Conservation (phyloP, 2,888 invertebrate species). For the Dynastes maya region DNA sequence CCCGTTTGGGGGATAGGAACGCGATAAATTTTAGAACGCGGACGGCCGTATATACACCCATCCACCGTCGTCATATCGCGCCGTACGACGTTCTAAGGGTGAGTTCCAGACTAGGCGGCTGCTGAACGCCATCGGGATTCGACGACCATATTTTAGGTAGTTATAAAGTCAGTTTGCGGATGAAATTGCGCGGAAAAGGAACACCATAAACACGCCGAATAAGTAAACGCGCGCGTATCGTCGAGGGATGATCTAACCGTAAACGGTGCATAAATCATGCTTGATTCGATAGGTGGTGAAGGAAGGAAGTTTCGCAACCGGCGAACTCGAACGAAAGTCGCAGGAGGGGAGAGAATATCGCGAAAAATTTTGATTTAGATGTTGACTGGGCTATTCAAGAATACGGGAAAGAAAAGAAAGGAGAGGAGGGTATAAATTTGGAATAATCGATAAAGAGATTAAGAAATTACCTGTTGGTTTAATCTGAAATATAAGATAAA, state of each 20-base stretch:
- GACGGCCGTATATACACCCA: neutral
- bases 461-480: no score
- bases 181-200: conserved; percentile 68
- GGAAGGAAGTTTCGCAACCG: conserved; percentile 8
- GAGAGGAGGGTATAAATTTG: no score
- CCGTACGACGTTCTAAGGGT: conserved; percentile 19
- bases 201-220: conserved; percentile 65
- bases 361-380: conserved; percentile 2
- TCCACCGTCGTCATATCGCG: no score
- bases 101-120: conserved; percentile 44
- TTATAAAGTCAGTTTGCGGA: conserved; percentile 63
- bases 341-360: neutral
- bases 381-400: no score
- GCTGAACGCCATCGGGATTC: conserved; percentile 35
- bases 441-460: no score
- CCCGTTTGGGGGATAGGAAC: conserved; percentile 34
- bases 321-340: no score
- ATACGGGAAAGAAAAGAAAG: no score
- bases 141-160: conserved; percentile 69
- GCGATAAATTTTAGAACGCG: conserved; percentile 48
- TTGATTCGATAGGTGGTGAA: conserved; percentile 39
- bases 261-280: conserved; percentile 40
- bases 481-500: no score
- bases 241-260: conserved; percentile 36
- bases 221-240: conserved; percentile 58